phyloP scores from a whole-genome alignment of 2,113 vertebrate species.

The Connochaetes taurinus region DNA sequence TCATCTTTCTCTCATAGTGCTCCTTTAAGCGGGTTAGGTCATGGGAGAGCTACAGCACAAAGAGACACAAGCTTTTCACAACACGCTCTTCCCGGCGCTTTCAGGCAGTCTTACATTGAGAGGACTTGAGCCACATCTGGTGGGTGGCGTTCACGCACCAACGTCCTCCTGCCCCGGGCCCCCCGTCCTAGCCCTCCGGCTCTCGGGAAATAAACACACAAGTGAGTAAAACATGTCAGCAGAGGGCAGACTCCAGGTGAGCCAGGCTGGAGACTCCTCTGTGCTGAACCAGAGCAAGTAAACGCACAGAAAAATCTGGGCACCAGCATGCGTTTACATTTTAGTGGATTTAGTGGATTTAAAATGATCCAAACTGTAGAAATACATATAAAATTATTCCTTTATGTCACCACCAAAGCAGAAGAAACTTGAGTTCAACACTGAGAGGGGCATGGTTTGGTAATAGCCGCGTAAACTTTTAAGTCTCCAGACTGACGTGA shows the following conservation, averaged over 20 bases:
- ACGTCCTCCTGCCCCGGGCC: neutral
- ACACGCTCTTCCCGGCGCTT: neutral
- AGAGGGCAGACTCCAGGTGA: neutral
- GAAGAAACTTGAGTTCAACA: neutral
- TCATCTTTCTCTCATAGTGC: constrained; percentile 98
- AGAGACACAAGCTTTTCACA: constrained; percentile 82
- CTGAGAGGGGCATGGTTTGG: fast-evolving
- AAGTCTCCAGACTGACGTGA: neutral
- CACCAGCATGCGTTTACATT: neutral
- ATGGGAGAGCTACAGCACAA: constrained; percentile 91
- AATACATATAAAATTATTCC: neutral
- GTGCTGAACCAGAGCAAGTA: fast-evolving
- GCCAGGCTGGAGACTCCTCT: neutral
- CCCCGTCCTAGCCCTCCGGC: neutral
- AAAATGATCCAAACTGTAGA: neutral
- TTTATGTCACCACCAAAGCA: neutral
- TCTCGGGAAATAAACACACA: neutral
- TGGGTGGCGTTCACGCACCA: neutral
- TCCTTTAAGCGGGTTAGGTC: constrained; percentile 96
- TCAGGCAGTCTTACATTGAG: neutral
- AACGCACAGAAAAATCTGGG: neutral
- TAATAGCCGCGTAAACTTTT: fast-evolving
- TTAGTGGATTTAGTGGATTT: too few relatives aligned
- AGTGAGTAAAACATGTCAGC: neutral
- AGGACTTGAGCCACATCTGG: neutral